Conservation (phyloP, 2,888 invertebrate species). For the Ectropis crepuscularia region DNA sequence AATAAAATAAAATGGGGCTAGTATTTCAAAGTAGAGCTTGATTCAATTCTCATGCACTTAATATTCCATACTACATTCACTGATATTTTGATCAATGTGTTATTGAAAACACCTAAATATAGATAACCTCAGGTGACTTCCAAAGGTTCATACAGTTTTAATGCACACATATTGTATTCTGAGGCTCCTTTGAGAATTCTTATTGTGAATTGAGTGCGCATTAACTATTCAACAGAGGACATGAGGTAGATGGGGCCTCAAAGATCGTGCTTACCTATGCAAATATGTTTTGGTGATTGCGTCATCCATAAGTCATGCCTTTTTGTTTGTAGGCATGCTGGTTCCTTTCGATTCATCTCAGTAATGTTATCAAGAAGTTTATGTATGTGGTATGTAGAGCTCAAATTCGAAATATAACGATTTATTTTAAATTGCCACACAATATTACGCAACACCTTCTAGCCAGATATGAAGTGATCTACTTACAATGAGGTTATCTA, state of each 20-base stretch:
- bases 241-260: slow-evolving; percentile 46
- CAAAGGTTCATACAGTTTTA: slow-evolving; percentile 17
- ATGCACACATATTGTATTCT: slow-evolving; percentile 50
- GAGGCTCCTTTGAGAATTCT: slow-evolving; percentile 66
- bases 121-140: slow-evolving; percentile 23
- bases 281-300: slow-evolving; percentile 41
- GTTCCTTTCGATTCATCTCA: neutral
- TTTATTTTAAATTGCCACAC: too few species aligned
- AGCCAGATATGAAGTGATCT: too few species aligned
- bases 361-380: too few species aligned
- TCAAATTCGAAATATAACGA: too few species aligned
- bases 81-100: slow-evolving; percentile 2
- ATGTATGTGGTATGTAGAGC: too few species aligned
- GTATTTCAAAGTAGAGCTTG: too few species aligned
- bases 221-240: slow-evolving; percentile 72
- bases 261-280: slow-evolving; percentile 38
- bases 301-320: slow-evolving; percentile 37
- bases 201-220: slow-evolving; percentile 75
- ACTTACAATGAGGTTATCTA: too few species aligned
- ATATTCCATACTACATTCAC: too few species aligned
- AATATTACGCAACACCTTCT: too few species aligned
- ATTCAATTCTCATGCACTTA: too few species aligned
- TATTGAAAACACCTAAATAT: neutral
- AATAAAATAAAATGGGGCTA: too few species aligned
- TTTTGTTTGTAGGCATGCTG: slow-evolving; percentile 14